Base-by-base conservation (phyloP, 2,113 vertebrate genomes). In the Isichthys henryi region DNA sequence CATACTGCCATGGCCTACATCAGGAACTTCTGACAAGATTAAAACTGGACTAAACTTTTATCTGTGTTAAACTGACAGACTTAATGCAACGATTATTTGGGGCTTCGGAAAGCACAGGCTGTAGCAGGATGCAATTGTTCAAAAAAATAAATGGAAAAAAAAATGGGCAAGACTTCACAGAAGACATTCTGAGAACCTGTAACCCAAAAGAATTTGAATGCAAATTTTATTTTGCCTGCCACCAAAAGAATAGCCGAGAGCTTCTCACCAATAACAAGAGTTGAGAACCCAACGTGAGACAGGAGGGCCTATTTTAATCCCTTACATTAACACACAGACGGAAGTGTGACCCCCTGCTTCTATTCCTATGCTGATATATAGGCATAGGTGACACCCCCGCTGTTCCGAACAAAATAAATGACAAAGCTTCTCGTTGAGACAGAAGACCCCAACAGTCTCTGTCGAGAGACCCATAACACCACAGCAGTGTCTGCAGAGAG, bases 251-350 rank as follows among this genome's bases (percentile, higher is more conserved):
- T 39, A 21, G 23, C 19, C 3, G 5, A n/a, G 7, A 11, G 19
- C 45, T 82, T 82, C 35, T 45, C 77, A 82, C 77, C 31, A 9
- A 46, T 45, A 11, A 39, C 39, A 45, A 77, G 31, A 77, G 82
- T 46, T 84, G 82, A 46, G 45, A 84, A 84, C 39, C 43, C 45
- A n/a, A 48, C 8, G 45, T 46, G 74, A 43, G 74, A 80, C 35
- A 80, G 35, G 19, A 35, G 15, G 74, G 74, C 43, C 82, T 84
- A 84, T 48, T 84, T 84, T 84, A 84, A 84, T 84, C 39, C 23
- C 82, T 84, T 46, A 84, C 82, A 84, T 84, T 84, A 84, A 84
- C 39, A 84, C 45, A 84, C 43, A 5, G 74, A 80, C 43, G 70
- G 70, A 43, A 19, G 35, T 80, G 74, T 43, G 35, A 19, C 74